Evolutionary conservation across 2,888 invertebrate genomes (phyloP), one percentile per base, ranked within the genome.

Genomic region (Aphodius granarius): DNA sequence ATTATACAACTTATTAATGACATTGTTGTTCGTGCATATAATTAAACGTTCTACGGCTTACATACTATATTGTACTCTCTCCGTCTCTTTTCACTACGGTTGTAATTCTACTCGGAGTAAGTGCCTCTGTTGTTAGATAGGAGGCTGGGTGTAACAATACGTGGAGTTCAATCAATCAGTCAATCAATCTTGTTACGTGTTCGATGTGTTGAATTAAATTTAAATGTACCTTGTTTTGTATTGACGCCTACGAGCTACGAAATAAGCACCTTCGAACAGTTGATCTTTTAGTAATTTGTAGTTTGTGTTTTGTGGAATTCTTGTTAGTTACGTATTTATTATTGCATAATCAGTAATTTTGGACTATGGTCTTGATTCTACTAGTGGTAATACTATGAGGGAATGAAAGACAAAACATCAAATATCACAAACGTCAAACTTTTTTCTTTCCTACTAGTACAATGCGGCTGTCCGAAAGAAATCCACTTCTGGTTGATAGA

Each of bases 1-100:
- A 68, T 68, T 68, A 68, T 68, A 68, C 68, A 22, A 22, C 68
- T n/a, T 19, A 68, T 68, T 68, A 68, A 22, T 68, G 22, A 68
- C 68, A 22, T 68, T 22, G 68, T 22, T 22, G 68, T 22, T 68
- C 22, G 22, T 68, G 68, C 20, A 68, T 68, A 68, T 68, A 43
- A 43, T 43, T 43, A 43, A 43, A 43, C 13, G 43, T 43, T 43
- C 6, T 43, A 43, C 43, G 43, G 43, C 43, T 43, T 43, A 43
- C 43, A 43, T 43, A 43, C 43, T 43, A 43, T 43, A 43, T n/a
- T n/a, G n/a, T 43, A 43, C 43, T 43, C 43, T 43, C 43, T 43
- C 43, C 9, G 9, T 43, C 43, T 3, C 43, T n/a, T n/a, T n/a
- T n/a, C n/a, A n/a, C n/a, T n/a, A n/a, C n/a, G n/a, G n/a, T 43